Evolutionary conservation across 2,113 vertebrate genomes (phyloP), one percentile per base, ranked within the genome.

Genomic region (Origma solitaria): DNA sequence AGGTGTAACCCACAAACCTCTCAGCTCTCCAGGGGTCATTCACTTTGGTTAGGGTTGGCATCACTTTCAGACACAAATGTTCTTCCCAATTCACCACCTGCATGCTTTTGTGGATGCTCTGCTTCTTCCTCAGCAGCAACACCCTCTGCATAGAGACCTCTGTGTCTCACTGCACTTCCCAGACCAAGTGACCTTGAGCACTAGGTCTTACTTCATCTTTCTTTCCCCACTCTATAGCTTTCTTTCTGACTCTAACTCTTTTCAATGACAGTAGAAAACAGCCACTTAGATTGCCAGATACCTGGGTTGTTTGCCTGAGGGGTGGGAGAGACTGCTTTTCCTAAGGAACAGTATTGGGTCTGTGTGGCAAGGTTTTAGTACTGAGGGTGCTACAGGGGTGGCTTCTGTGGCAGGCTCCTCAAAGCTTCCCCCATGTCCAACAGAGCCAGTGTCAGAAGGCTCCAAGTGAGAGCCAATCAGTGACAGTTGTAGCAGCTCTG

Each of bases 1-100:
- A 56, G 40, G 28, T 20, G 11, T 78, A 83, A 90, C 50, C 58
- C 71, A 83, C 64, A 90, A 86, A 70, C 17, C 42, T 54, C 40
- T 33, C 1, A 0, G 21, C 17, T 64, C n/a, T 81, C 22, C 56
- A 37, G 57, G 42, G 13, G 12, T 40, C 37, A 23, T 68, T 91
- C 40, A 14, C 13, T 28, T 13, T 53, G 27, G 11, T 77, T 68
- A n/a, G n/a, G 22, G 19, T 45, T 57, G 45, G 49, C 44, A 45
- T 65, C 21, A 16, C 20, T 85, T 85, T 86, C 7, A 6, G n/a
- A 44, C 1, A 1, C 0, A 0, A 49, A 13, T 44, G 6, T 10
- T 37, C 45, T 60, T 68, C n/a, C 4, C 22, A 40, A 11, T 82
- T 90, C 42, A 60, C 21, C 23, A 22, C 10, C 37, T n/a, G 2